A percentile compares a stretch with the other conserved stretches of the same genome.
Evolutionary conservation across 2,113 vertebrate genomes (phyloP).

Genomic region (Orthochromis malagaraziensis): DNA sequence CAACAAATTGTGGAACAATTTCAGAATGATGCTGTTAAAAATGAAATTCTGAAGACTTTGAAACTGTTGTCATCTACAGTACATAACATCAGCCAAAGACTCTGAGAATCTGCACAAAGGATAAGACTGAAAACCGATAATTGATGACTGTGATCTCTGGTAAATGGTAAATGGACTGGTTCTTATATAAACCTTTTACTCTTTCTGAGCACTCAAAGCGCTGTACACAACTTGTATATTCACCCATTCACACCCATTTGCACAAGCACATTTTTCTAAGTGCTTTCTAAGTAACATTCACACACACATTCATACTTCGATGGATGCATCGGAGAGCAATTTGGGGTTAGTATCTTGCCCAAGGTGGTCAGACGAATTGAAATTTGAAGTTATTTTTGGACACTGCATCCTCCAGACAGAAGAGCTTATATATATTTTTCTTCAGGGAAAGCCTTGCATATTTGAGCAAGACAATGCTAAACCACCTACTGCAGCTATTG

Average conservation of each 20-base stretch:
- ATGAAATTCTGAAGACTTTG: neutral
- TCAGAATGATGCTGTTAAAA: accelerated
- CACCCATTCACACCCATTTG: neutral
- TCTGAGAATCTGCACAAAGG: neutral
- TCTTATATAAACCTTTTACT: neutral
- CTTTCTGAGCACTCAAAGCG: neutral
- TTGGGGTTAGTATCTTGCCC: neutral
- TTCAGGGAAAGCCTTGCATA: neutral
- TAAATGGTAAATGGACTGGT: neutral
- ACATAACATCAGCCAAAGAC: neutral
- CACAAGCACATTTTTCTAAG: neutral
- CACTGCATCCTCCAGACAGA: neutral
- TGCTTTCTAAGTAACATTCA: neutral
- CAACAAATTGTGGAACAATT: neutral
- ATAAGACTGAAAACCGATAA: neutral
- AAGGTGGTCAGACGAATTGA: neutral
- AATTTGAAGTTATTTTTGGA: neutral
- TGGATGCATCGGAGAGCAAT: neutral
- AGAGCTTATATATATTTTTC: neutral
- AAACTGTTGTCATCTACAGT: neutral
- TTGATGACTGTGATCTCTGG: neutral
- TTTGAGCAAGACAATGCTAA: neutral
- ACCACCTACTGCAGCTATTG: neutral
- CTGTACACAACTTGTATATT: neutral
- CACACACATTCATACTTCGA: accelerated